Base-by-base conservation (phyloP, 1,140 invertebrate species). In the Hypothenemus hampei region DNA sequence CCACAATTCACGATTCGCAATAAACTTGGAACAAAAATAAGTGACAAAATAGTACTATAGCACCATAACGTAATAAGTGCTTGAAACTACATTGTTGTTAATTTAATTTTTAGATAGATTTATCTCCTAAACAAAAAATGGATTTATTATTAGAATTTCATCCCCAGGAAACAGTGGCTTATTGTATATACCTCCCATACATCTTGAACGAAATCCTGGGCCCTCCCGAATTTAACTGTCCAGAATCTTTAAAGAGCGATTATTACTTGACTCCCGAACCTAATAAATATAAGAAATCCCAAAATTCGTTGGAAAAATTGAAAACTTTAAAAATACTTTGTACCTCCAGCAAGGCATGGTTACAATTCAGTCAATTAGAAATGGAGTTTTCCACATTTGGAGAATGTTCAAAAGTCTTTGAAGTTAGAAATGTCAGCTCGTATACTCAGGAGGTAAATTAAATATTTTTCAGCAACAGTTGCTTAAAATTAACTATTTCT, bases 101-200 rank as follows among this genome's bases (percentile, higher is more conserved):
- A 3, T 11, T 45, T 29, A 39, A 18, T 16, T 15, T 49, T 23
- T 20, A 51, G 48, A 0, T 51, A 20, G 22, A 40, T 18, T 33
- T 63, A 13, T 26, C 52, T 8, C 46, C 57, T 1, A 26, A 54
- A 2, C 48, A 61, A 48, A 24, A 33, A 5, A 55, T 44, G 24
- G 36, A 47, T 8, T 23, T 63, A 1, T 51, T 22, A 43, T 22
- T 63, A 5, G 59, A 61, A 19, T 65, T 61, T 21, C 21, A 57
- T n/a, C 61, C 63, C 0, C 20, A 51, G 8, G 59, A 65, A 33
- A 40, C 58, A 7, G 40, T 55, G 11, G 58, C 55, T 8, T 63
- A 61, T 19, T 51, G 51, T 4, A 51, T 65, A 1, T 63, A 50
- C 24, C 24, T 65, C 6, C 63, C 63, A 0, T 54, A 55, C 8